A percentile compares a stretch with the other conserved stretches of the same genome.
Conservation (phyloP, 1,140 invertebrate species). For the Probaryconus sp. region DNA sequence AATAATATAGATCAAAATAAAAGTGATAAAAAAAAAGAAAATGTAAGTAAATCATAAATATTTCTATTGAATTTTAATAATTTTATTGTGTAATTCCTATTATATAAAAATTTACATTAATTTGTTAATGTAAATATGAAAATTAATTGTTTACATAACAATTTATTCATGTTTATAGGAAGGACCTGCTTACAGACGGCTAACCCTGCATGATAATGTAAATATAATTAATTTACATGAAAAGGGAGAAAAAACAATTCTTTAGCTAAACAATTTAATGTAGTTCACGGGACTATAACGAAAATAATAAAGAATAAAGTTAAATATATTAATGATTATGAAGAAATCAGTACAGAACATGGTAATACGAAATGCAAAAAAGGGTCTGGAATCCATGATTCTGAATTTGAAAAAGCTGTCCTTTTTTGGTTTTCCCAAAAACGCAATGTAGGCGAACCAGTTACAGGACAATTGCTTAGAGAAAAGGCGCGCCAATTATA, state of each 20-base stretch:
- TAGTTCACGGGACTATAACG: neutral
- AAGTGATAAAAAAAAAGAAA: no score
- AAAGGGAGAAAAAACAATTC: constrained; percentile 4
- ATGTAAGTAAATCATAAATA: no score
- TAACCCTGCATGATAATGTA: no score
- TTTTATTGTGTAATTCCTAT: no score
- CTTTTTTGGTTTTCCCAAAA: constrained; percentile 17
- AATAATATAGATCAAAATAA: no score
- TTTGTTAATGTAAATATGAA: no score
- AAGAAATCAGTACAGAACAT: neutral
- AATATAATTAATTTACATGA: no score
- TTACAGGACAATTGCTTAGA: neutral
- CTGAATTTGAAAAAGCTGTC: constrained; percentile 5
- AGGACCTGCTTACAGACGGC: no score
- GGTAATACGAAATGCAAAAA: constrained; percentile 1
- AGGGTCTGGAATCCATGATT: neutral
- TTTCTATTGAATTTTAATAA: no score
- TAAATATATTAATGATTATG: neutral
- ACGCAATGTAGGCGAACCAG: neutral
- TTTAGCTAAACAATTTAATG: neutral
- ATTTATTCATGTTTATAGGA: no score
- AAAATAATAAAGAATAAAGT: neutral
- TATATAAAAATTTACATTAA: no score
- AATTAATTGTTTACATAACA: no score
- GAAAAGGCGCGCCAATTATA: constrained; percentile 6